Percentiles rank a stretch among this genome's conserved stretches.
Conservation (phyloP, 2,797 vertebrate genomes). For the Gymnocypris eckloni region DNA sequence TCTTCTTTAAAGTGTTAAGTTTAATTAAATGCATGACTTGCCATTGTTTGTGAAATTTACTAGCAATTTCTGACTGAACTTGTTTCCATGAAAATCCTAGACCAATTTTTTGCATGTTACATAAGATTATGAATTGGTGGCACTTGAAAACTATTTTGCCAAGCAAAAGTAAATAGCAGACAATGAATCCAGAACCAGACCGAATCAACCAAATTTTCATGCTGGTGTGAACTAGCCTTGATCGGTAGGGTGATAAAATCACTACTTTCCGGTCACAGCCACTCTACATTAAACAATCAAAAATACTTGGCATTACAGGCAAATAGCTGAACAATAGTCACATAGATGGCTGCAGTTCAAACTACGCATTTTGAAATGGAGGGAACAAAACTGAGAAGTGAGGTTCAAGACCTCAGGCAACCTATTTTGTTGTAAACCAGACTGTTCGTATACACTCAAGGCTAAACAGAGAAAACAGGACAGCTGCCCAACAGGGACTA, state of each 20-base stretch:
- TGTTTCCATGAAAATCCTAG: not conserved
- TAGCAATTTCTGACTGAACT: no score
- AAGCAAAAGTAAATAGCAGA: not conserved
- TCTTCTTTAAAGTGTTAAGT: no score
- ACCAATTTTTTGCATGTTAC: not conserved
- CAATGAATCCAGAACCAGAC: not conserved
- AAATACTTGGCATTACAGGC: constrained; percentile 64
- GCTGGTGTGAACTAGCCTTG: not conserved
- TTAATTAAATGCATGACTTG: no score
- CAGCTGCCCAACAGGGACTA: constrained; percentile 51
- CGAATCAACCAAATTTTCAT: not conserved
- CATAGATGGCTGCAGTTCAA: constrained; percentile 19
- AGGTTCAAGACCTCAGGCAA: constrained; percentile 35
- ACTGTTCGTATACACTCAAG: constrained; percentile 10
- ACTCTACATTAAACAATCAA: constrained; percentile 52
- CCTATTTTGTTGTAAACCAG: constrained; percentile 29
- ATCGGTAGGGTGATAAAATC: constrained; percentile 12
- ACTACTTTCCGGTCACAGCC: constrained; percentile 14
- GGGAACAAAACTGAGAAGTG: constrained; percentile 27
- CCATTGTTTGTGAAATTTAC: no score
- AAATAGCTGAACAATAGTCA: constrained; percentile 57
- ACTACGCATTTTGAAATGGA: constrained; percentile 31
- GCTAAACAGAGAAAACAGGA: constrained; percentile 43
- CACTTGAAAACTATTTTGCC: not conserved
- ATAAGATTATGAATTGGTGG: not conserved